phyloP scores from a whole-genome alignment of 23 tunicate species.

The Trididemnum clinides region DNA sequence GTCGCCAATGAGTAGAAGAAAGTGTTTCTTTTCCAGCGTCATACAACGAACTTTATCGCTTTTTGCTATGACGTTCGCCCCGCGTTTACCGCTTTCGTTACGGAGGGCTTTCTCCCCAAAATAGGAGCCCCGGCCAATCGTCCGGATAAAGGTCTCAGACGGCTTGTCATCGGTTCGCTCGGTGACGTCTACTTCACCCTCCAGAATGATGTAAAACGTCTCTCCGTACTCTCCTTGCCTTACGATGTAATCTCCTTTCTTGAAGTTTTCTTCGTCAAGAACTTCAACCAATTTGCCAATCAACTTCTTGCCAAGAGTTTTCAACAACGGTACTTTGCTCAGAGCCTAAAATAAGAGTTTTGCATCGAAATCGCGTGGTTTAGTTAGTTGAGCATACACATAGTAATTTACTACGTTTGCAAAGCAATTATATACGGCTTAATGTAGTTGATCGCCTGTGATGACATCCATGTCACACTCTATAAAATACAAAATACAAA shows the following conservation, averaged over 20 bases:
- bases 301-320: slow-evolving; percentile 30
- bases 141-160: slow-evolving; percentile 53
- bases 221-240: slow-evolving; percentile 88
- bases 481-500: no score
- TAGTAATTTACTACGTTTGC: no score
- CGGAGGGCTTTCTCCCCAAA: slow-evolving; percentile 96
- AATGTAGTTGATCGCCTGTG: no score
- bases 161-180: background rate
- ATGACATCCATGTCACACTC: no score
- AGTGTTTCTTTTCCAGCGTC: slow-evolving; percentile 80
- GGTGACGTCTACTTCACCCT: slow-evolving; percentile 93
- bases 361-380: no score
- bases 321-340: slow-evolving; percentile 63
- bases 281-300: slow-evolving; percentile 79
- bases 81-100: slow-evolving; percentile 68
- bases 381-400: no score
- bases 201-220: slow-evolving; percentile 88
- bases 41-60: slow-evolving; percentile 64
- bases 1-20: slow-evolving; percentile 72
- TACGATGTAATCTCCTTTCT: slow-evolving; percentile 74
- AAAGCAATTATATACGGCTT: background rate
- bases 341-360: slow-evolving; percentile 51
- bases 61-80: slow-evolving; percentile 70
- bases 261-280: slow-evolving; percentile 72
- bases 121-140: slow-evolving; percentile 62